Evolutionary conservation across 2,888 invertebrate genomes (phyloP), one percentile per base, ranked within the genome.

Genomic region (Xylophagus ater): DNA sequence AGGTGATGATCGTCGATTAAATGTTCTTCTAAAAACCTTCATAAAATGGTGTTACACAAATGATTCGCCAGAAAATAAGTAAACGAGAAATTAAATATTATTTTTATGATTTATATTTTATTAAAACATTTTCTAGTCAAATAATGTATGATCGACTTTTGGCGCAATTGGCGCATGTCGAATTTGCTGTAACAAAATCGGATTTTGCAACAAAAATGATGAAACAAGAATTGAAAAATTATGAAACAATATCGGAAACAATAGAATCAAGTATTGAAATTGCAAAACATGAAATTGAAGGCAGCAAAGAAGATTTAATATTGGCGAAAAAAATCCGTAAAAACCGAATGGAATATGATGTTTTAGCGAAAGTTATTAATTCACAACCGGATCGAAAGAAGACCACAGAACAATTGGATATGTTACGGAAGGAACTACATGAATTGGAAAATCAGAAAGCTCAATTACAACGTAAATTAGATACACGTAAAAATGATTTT

Each of bases 321-420:
- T 73, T 83, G 54, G 90, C 90, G 0, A 88, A 88, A 58, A 78
- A 82, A 49, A 80, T 90, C 18, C 74, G 93, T 10, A 87, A 88
- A 57, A 89, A 94, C 59, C 74, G 87, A 53, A 81, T 85, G 67
- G 92, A 93, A 59, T 94, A 94, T 66, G 92, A 94, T 68, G 80
- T 90, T 9, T 57, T 94, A 26, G 93, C 93, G 0, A 87, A 88
- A 60, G 78, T 90, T 1, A 93, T 94, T 45, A 82, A 81, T 49
- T 78, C 84, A 53, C 89, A 93, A 57, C 92, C 93, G 0, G 89
- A 90, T 55, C 72, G 93, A 49, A 81, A 81, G 53, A 81, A 84
- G 47, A 87, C 84, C 1, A 65, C 72, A 41, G 76, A 80, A 47
- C 70, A 76, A 46, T 67, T 90, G 2, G 71, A 74, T 31, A 72